phyloP scores from a whole-genome alignment of 2,113 vertebrate genomes.

The Butastur rufipennis region DNA sequence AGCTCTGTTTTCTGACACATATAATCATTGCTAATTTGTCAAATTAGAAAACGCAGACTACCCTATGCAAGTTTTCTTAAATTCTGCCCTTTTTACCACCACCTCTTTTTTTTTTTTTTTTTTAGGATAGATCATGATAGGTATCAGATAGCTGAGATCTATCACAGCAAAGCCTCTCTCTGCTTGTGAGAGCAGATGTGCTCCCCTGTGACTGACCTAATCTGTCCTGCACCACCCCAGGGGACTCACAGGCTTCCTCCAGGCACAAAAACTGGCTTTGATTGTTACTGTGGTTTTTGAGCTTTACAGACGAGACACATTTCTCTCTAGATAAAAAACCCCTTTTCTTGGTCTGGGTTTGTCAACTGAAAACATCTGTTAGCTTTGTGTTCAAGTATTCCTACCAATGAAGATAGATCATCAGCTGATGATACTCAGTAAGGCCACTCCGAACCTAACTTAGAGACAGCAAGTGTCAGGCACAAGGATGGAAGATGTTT shows the following conservation, averaged over 20 bases:
- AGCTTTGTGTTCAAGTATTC: neutral
- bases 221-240: neutral
- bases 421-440: neutral
- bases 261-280: neutral
- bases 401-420: neutral
- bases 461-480: neutral
- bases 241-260: neutral
- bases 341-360: neutral
- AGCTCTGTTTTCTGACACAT: neutral
- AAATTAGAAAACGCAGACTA: neutral
- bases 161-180: neutral
- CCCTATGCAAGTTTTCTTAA: neutral
- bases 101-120: neutral
- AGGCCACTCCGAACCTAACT: neutral
- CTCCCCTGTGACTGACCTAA: neutral
- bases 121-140: neutral
- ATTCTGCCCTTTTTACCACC: neutral
- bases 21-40: neutral
- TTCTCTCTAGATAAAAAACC: neutral
- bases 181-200: neutral
- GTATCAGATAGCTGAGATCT: neutral
- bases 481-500: neutral
- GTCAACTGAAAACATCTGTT: neutral
- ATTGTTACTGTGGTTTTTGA: neutral
- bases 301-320: neutral